Evolutionary conservation across 1,140 invertebrate genomes (phyloP), one percentile per base, ranked within the genome.

Genomic region (Leguminivora glycinivorella): DNA sequence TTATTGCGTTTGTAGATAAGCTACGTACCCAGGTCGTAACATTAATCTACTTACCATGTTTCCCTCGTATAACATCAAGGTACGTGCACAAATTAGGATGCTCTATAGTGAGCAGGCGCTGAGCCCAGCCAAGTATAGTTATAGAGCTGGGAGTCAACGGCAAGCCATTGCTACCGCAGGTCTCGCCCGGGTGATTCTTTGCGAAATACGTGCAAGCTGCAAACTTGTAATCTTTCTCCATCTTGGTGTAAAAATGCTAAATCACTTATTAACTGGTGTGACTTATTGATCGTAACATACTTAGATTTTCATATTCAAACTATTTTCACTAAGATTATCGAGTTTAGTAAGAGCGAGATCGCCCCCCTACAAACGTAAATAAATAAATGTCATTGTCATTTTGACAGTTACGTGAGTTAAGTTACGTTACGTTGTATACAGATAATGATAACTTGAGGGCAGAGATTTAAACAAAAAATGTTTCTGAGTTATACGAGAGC

Each of bases 61-160:
- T 99, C 70, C 97, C 96, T 81, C 98, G 92, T 72, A 97, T 95
- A 67, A 98, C 95, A 91, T 99, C 98, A 9, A 99, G 90, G 92
- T 99, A 99, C 71, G 95, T 94, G 79, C 96, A 97, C 38, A 99
- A 92, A 93, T 97, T 94, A 7, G 94, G 93, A 91, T 98, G 96
- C 70, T 94, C 91, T 56, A 98, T 92, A 0, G 94, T 95, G 83
- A 97, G 96, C 1, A 99, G 91, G 60, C 94, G 92, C 84, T 98
- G 97, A 67, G 98, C 96, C 81, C 95, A 93, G 17, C 98, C 98
- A 68, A 98, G 93, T 82, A 99, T 98, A 70, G 96, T 96, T 69
- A 99, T 98, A 0, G 98, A 99, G 92, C 99, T 99, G 19, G 98
- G 98, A 2, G 98, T 99, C 10, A 99, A 91, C 0, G 98, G 98